Percentiles rank a stretch among this genome's conserved stretches.
phyloP scores from a whole-genome alignment of 2,113 vertebrate species.

The Alligator mississippiensis region DNA sequence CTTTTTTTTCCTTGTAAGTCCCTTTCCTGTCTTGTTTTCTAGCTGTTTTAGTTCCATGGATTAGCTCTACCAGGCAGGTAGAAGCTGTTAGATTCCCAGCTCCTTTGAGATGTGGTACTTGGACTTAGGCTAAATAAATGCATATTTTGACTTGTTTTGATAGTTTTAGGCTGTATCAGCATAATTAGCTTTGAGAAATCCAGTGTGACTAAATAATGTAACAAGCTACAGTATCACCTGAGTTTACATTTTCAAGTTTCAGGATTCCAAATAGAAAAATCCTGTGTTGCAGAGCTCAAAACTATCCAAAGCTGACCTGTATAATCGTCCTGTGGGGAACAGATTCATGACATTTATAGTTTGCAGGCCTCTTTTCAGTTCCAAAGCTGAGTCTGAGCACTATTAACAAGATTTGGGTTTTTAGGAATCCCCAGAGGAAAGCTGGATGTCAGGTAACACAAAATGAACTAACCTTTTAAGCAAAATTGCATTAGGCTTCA shows the following conservation, averaged over 20 bases:
- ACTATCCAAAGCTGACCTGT: not conserved
- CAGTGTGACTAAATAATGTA: not conserved
- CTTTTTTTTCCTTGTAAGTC: not conserved
- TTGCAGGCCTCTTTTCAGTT: not conserved
- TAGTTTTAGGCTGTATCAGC: not conserved
- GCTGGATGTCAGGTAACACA: not conserved
- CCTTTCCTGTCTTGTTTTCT: not conserved
- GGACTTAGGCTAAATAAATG: no score
- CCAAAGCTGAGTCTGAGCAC: not conserved
- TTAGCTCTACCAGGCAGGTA: no score
- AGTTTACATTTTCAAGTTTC: not conserved
- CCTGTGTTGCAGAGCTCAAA: not conserved
- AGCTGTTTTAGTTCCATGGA: not conserved
- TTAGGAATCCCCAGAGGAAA: not conserved
- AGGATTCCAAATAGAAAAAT: not conserved
- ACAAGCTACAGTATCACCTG: not conserved
- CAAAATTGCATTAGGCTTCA: not conserved
- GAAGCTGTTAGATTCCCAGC: no score
- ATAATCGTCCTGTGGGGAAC: not conserved
- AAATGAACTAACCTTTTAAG: not conserved
- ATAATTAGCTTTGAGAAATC: not conserved
- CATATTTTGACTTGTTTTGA: not conserved
- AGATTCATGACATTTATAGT: not conserved
- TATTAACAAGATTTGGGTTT: not conserved
- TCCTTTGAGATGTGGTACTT: not conserved